A percentile compares a stretch with the other conserved stretches of the same genome.
These are phyloP conservation scores for Labroides dimidiatus DNA, from an alignment of 2,797 vertebrate genomes.

Conservation along the genomic window DNA sequence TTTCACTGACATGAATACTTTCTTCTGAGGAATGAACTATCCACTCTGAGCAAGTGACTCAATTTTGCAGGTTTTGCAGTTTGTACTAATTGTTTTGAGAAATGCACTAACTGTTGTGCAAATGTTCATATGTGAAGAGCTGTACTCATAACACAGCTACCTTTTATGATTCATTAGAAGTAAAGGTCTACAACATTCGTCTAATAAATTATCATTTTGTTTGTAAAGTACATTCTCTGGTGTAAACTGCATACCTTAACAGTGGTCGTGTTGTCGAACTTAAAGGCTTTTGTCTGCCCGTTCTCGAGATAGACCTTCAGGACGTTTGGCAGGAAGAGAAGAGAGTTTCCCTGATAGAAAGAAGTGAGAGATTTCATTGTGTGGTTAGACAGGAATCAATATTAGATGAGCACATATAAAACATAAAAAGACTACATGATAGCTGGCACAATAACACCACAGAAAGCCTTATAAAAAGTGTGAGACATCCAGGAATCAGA, in stretches of 20 bases:
- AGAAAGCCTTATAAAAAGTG: conserved; percentile 4
- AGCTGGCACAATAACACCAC: conserved; percentile 4
- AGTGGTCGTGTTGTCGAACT: conserved; percentile 93
- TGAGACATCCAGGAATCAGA: conserved; percentile 5
- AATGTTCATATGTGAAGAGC: no score
- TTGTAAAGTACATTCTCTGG: neutral
- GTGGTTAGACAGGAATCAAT: conserved; percentile 17
- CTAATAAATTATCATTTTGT: neutral
- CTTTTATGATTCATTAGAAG: no score
- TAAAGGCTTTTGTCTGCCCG: conserved; percentile 98
- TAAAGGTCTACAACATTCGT: neutral
- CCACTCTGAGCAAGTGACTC: no score
- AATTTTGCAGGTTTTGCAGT: no score
- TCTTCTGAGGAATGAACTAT: no score
- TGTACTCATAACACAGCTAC: no score
- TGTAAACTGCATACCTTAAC: conserved; percentile 87
- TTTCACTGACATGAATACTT: no score
- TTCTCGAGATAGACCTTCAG: conserved; percentile 99
- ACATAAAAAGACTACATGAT: conserved; percentile 1
- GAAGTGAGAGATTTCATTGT: conserved; percentile 23
- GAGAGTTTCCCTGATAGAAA: conserved; percentile 91
- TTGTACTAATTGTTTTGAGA: neutral
- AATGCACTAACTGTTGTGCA: no score
- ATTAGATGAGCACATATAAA: conserved; percentile 12
- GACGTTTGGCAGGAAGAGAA: conserved; percentile 97